phyloP scores from a whole-genome alignment of 2,888 invertebrate genomes.

The Temnothorax unifasciatus region DNA sequence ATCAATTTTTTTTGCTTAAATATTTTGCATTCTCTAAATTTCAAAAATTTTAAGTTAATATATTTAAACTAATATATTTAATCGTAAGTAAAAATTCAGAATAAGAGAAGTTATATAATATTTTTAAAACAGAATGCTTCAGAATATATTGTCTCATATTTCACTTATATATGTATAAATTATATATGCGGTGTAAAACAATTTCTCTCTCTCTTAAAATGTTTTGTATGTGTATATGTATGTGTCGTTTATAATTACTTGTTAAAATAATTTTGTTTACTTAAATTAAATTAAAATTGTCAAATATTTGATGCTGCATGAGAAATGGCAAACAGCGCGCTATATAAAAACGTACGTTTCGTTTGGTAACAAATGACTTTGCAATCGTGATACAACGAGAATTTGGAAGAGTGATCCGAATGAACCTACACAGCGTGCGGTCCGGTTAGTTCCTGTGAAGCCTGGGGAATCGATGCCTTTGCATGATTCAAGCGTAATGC shows the following conservation, averaged over 20 bases:
- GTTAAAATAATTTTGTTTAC: not conserved
- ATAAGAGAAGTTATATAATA: not conserved
- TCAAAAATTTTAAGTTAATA: not conserved
- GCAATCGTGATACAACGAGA: not conserved
- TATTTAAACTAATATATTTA: not conserved
- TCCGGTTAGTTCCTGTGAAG: constrained; percentile 31
- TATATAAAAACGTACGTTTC: not conserved
- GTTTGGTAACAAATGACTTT: constrained; percentile 3
- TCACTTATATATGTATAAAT: not conserved
- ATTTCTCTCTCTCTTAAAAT: not conserved
- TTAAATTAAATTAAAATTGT: not conserved
- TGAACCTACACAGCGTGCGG: not conserved
- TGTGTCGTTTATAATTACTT: not conserved
- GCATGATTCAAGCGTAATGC: constrained; percentile 79
- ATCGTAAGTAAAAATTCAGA: not conserved
- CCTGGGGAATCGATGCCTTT: constrained; percentile 79
- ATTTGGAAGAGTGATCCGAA: constrained; percentile 9
- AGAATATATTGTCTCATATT: not conserved
- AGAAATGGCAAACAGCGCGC: not conserved
- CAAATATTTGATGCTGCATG: not conserved
- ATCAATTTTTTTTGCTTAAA: not conserved
- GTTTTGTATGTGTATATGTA: not conserved
- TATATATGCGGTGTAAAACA: not conserved
- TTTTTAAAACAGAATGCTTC: not conserved
- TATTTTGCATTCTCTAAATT: not conserved